Evolutionary conservation across 2,113 vertebrate genomes (phyloP), one percentile per base, ranked within the genome.

Genomic region (Canis aureus): DNA sequence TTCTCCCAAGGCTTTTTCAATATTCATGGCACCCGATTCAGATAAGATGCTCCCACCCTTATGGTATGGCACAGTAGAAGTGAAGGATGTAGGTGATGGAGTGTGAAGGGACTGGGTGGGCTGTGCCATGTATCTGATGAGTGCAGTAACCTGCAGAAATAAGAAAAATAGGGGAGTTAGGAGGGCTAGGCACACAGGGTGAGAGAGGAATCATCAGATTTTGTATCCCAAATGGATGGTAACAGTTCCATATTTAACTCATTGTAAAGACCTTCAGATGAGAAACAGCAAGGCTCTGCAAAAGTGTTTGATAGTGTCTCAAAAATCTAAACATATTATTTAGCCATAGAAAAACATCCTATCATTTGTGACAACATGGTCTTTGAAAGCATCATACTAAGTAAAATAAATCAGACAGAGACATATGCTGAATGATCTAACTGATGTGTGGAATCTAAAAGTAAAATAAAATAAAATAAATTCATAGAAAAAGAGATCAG

Each of bases 41-140:
- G 38, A 3, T 62, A 53, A 13, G 62, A 35, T 0, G 11, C 0
- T 25, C 17, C 16, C 17, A 11, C 4, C 43, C 15, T 1, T 8
- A 7, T 17, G 0, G 59, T 74, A 19, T 2, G 4, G 8, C 25
- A 19, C 2, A 23, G 3, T 4, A 25, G 78, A 19, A 0, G 17
- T 6, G 3, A 67, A 87, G 22, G 90, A 51, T 2, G 16, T 22
- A 7, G 55, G 69, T 4, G 29, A 35, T 3, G 10, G 51, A 13
- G 38, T n/a, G 53, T 66, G 8, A 53, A 1, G 10, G 19, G 17
- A 59, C 17, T 3, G 19, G 38, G 8, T 7, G 20, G 2, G 9
- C 5, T 62, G 38, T 13, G 22, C 25, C 59, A 96, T 71, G 38
- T 20, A 23, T 8, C 9, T 11, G 19, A 43, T 19, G 82, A 88